Evolutionary conservation across 2,888 invertebrate species (phyloP).

Genomic region (Eustalomyia histrio): DNA sequence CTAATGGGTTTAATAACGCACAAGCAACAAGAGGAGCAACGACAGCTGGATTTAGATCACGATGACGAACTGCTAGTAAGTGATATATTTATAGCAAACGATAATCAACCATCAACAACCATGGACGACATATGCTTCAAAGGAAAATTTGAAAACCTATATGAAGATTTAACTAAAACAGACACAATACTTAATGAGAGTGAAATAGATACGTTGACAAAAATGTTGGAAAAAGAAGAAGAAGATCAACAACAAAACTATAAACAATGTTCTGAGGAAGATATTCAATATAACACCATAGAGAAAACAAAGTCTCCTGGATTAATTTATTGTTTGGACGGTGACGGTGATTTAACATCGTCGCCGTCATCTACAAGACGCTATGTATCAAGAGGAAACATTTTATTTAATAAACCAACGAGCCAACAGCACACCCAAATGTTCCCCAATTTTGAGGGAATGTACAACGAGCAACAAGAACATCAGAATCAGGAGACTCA

Average conservation of each 20-base stretch:
- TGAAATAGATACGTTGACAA: constrained; percentile 46
- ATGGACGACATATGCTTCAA: constrained; percentile 14
- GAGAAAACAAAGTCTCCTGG: constrained; percentile 29
- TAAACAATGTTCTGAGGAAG: constrained; percentile 17
- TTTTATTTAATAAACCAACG: neutral
- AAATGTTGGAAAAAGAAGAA: constrained; percentile 34
- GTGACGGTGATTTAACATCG: neutral
- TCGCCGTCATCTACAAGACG: neutral
- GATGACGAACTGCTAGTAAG: constrained; percentile 36
- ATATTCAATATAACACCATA: constrained; percentile 29
- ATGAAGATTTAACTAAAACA: constrained; percentile 23
- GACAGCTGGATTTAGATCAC: constrained; percentile 33
- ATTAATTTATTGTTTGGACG: constrained; percentile 16
- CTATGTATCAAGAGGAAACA: constrained; percentile 17
- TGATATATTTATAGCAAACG: constrained; percentile 24
- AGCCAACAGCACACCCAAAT: neutral
- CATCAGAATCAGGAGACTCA: neutral
- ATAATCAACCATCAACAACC: neutral
- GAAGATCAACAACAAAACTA: constrained; percentile 28
- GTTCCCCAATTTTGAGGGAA: neutral
- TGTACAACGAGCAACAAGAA: constrained; percentile 7
- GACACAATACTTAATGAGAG: constrained; percentile 17
- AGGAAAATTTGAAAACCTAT: constrained; percentile 33
- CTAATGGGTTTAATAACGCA: constrained; percentile 81
- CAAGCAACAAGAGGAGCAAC: constrained; percentile 58